Percentiles rank a stretch among this genome's conserved stretches.
Evolutionary conservation across 2,797 vertebrate species (phyloP).

Genomic region (Sphaeramia orbicularis): DNA sequence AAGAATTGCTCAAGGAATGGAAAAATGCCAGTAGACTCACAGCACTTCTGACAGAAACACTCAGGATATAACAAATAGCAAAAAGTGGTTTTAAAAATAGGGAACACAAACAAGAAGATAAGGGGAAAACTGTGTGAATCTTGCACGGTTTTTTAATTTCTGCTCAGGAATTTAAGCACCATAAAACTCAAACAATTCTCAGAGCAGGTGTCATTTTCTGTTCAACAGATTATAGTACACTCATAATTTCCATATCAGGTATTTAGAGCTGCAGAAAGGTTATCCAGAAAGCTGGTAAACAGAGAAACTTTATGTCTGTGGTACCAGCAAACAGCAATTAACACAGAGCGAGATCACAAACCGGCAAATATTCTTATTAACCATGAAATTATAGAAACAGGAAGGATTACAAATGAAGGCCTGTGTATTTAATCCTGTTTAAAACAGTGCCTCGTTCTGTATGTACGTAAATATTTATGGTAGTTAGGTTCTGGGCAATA

Average conservation of each 20-base stretch:
- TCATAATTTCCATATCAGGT: not conserved
- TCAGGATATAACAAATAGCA: not conserved
- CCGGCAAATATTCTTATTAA: not conserved
- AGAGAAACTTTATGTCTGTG: slow-evolving; percentile 2
- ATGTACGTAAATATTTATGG: not conserved
- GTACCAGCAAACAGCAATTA: slow-evolving; percentile 1
- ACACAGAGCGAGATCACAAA: not conserved
- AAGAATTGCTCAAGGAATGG: not conserved
- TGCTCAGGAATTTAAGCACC: too few relatives aligned
- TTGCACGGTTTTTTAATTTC: too few relatives aligned
- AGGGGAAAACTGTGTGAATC: too few relatives aligned
- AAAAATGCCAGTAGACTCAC: not conserved
- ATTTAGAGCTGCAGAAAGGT: not conserved
- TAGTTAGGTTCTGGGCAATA: slow-evolving; percentile 3
- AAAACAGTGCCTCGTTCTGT: not conserved
- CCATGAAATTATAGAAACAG: too few relatives aligned
- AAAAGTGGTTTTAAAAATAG: too few relatives aligned
- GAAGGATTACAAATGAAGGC: not conserved
- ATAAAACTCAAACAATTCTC: too few relatives aligned
- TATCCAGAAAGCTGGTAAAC: not conserved
- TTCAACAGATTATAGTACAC: too few relatives aligned
- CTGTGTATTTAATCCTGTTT: not conserved
- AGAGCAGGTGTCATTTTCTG: too few relatives aligned
- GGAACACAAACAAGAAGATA: too few relatives aligned
- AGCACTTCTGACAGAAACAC: not conserved